These are phyloP conservation scores for Tiaroga cobitis DNA, from an alignment of 2,797 vertebrate species.

Conservation along the genomic window DNA sequence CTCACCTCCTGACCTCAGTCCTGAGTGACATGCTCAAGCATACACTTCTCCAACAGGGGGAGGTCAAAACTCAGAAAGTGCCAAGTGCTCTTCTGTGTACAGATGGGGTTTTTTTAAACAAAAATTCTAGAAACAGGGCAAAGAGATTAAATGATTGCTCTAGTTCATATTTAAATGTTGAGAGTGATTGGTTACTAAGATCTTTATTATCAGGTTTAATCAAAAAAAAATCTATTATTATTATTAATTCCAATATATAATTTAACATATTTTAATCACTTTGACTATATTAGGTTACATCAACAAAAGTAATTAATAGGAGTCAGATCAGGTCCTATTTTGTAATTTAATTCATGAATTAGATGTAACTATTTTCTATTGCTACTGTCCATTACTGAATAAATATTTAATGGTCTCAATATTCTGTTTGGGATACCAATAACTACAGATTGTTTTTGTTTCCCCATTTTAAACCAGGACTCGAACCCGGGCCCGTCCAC, in stretches of 20 bases:
- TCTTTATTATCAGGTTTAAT: background rate
- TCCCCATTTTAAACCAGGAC: too few relatives aligned
- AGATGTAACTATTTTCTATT: background rate
- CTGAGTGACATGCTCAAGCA: constrained; percentile 13
- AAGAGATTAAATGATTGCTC: background rate
- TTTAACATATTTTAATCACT: background rate
- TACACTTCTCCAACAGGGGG: constrained; percentile 39
- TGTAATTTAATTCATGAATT: background rate
- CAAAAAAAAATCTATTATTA: too few relatives aligned
- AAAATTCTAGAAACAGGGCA: background rate
- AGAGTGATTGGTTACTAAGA: background rate
- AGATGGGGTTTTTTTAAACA: background rate
- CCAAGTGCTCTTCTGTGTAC: background rate
- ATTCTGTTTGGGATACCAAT: background rate
- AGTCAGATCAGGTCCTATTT: background rate
- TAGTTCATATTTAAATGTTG: background rate
- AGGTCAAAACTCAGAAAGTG: constrained; percentile 24
- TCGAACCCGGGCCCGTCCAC: too few relatives aligned
- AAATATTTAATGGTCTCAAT: background rate
- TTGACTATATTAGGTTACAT: background rate
- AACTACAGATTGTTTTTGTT: background rate
- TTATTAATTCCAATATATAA: background rate
- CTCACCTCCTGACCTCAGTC: constrained; percentile 40
- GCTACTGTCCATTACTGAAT: background rate
- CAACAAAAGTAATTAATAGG: background rate